Base-by-base conservation (phyloP, 2,113 vertebrate species). In the Trogon surrucura region DNA sequence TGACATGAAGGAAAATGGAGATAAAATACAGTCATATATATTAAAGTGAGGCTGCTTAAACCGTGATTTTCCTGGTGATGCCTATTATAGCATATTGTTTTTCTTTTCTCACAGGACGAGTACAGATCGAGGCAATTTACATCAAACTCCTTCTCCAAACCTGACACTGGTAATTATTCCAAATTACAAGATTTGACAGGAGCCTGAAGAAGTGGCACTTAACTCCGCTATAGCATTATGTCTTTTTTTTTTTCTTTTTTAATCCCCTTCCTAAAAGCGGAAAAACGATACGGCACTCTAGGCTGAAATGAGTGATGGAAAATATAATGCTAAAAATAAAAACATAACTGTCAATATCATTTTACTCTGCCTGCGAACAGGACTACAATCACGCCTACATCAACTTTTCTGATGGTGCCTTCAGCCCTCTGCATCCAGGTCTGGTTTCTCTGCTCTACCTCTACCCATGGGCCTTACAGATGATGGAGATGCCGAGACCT, bases 161-260 rank as follows among this genome's bases (percentile, higher is more conserved):
- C 78, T 96, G 93, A 97, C 94, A 96, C 96, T 94, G 77, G 94
- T 89, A 98, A 98, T 98, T 97, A 97, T 97, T 97, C 94, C 95
- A 95, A 97, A 97, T 98, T 95, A 97, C 88, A 91, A 61, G 81
- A 97, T 96, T 94, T 97, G 97, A 97, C 97, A 97, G 96, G 89
- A 93, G 10, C 72, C 96, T 95, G 79, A 96, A 97, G 94, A 95
- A 79, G 57, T 89, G 83, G 95, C 96, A 97, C 97, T 98, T 98
- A 97, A 95, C 96, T 97, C 69, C 20, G 87, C 96, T 86, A 48
- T 29, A 95, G 89, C 73, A 96, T 96, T 98, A 97, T 97, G 93
- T 82, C 90, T 95, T 16, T 95, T 94, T 88, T 88, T 81, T 95
- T 93, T 72, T 38, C 94, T 83, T 74, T 91, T 96, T 96, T 98